Percentiles rank a stretch among this genome's conserved stretches.
Evolutionary conservation across 2,888 invertebrate genomes (phyloP).

Genomic region (Dinocampus coccinellae): DNA sequence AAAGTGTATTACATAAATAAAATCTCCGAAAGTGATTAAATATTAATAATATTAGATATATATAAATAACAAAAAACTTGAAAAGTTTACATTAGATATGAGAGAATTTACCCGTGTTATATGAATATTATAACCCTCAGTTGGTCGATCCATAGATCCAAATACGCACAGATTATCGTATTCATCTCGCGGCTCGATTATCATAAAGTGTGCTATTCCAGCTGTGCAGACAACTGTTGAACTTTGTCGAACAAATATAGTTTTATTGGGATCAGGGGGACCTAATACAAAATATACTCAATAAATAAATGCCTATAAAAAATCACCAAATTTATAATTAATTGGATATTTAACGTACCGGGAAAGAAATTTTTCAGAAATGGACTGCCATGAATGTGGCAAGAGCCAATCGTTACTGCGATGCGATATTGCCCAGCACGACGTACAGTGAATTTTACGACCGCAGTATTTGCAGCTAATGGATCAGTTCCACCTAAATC

Average conservation of each 20-base stretch:
- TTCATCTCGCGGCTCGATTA: conserved; percentile 92
- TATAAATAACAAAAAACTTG: neutral
- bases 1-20: conserved; percentile 1
- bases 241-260: conserved; percentile 85
- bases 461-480: conserved; percentile 86
- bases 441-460: conserved; percentile 92
- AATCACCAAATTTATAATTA: conserved; percentile 8
- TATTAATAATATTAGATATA: no score
- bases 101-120: conserved; percentile 64
- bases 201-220: conserved; percentile 81
- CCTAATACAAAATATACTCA: conserved; percentile 69
- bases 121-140: conserved; percentile 71
- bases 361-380: conserved; percentile 86
- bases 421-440: conserved; percentile 91
- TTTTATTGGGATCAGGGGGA: conserved; percentile 85
- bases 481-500: conserved; percentile 90
- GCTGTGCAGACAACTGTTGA: conserved; percentile 89
- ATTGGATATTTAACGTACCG: conserved; percentile 63
- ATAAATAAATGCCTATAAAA: neutral
- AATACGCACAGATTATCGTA: conserved; percentile 88
- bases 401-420: conserved; percentile 85
- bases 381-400: conserved; percentile 87
- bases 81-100: conserved; percentile 7
- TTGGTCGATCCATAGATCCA: conserved; percentile 74
- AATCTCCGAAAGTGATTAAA: conserved; percentile 6